Percentiles rank a stretch among this genome's conserved stretches.
Evolutionary conservation across 2,888 invertebrate species (phyloP).

Genomic region (Heliothis peltigera): DNA sequence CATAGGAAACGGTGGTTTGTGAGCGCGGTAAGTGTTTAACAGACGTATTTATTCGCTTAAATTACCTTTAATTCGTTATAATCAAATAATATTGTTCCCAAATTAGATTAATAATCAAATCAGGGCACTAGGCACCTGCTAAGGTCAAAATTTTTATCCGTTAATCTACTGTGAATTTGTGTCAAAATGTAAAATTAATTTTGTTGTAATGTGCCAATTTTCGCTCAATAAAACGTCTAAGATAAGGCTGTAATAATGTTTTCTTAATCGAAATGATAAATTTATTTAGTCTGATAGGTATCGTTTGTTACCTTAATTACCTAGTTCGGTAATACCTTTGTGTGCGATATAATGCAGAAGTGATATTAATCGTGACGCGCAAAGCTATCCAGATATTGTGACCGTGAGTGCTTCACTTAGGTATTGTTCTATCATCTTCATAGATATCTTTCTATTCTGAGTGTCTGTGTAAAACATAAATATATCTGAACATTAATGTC

Average conservation of each 20-base stretch:
- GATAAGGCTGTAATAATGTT: constrained; percentile 44
- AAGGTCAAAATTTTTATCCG: not conserved
- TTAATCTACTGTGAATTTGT: not conserved
- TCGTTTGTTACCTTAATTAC: constrained; percentile 18
- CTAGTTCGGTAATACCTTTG: constrained; percentile 15
- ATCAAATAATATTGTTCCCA: not conserved
- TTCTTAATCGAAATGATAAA: constrained; percentile 49
- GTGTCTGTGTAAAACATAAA: too few relatives aligned
- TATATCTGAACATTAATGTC: too few relatives aligned
- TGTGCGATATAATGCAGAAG: constrained; percentile 17
- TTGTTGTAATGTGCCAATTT: constrained; percentile 23
- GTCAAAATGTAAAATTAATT: constrained; percentile 10
- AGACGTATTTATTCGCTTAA: constrained; percentile 1
- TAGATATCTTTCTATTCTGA: not conserved
- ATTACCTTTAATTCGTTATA: constrained; percentile 3
- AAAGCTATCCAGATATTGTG: constrained; percentile 4
- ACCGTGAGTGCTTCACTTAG: constrained; percentile 25
- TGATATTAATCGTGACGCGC: constrained; percentile 20
- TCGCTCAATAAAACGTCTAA: constrained; percentile 1
- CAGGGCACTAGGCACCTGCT: not conserved
- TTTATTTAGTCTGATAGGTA: constrained; percentile 40
- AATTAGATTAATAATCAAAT: constrained; percentile 2
- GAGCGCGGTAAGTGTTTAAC: constrained; percentile 47
- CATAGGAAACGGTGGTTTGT: constrained; percentile 57
- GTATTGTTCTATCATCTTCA: constrained; percentile 7